Percentiles rank a stretch among this genome's conserved stretches.
Conservation (phyloP, 2,888 invertebrate genomes). For the Lampropteryx suffumata region DNA sequence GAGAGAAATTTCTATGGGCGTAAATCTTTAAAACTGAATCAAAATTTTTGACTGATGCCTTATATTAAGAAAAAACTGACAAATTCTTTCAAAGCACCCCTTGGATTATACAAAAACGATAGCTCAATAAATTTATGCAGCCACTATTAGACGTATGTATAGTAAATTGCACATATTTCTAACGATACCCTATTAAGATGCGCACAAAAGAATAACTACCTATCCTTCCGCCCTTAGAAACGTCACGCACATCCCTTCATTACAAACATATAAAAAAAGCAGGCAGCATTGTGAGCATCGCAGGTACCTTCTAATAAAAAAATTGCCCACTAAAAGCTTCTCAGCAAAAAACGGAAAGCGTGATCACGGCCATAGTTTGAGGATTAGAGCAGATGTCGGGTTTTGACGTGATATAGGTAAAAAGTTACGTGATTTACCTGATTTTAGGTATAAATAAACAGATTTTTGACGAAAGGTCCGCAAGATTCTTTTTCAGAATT, state of each 20-base stretch:
- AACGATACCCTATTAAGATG: constrained; percentile 62
- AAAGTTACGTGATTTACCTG: constrained; percentile 54
- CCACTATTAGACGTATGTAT: constrained; percentile 39
- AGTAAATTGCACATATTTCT: constrained; percentile 65
- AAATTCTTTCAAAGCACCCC: too few relatives aligned
- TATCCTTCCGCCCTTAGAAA: constrained; percentile 78
- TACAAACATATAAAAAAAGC: constrained; percentile 63
- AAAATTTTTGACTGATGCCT: too few relatives aligned
- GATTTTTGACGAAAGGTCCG: constrained; percentile 11
- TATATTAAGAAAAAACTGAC: too few relatives aligned
- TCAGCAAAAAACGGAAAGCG: constrained; percentile 67
- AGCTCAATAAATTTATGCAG: constrained; percentile 10
- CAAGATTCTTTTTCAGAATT: constrained; percentile 1
- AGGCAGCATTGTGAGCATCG: constrained; percentile 61
- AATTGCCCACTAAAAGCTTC: constrained; percentile 55
- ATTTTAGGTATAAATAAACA: constrained; percentile 32
- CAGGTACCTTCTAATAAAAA: constrained; percentile 67
- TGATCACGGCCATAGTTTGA: constrained; percentile 63
- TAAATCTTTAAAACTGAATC: too few relatives aligned
- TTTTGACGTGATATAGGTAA: constrained; percentile 62
- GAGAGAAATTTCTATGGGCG: too few relatives aligned
- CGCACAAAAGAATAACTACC: constrained; percentile 66
- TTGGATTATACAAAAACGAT: too few relatives aligned
- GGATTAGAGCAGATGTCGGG: constrained; percentile 75
- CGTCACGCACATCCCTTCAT: constrained; percentile 74